phyloP scores from a whole-genome alignment of 2,797 vertebrate genomes.

The Crocodylus rhombifer region DNA sequence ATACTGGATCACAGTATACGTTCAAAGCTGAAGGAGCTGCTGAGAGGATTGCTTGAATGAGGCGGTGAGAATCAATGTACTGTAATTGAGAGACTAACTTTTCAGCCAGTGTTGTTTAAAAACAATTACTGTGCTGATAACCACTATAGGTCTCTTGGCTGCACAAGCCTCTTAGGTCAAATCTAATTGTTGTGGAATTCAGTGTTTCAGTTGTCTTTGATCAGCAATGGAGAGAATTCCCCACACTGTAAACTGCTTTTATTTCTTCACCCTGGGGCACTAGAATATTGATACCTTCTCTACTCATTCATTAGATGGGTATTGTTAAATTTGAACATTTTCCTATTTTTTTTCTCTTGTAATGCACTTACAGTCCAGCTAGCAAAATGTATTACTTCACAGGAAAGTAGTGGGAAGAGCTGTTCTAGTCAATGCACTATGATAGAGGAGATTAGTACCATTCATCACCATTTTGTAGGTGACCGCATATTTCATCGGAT shows the following conservation, averaged over 20 bases:
- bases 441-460: neutral
- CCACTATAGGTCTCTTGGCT: neutral
- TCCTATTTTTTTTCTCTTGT: neutral
- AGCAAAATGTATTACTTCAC: neutral
- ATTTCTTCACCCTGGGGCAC: neutral
- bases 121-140: conserved; percentile 18
- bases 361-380: neutral
- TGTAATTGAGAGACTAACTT: conserved; percentile 22
- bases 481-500: no score
- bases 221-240: neutral
- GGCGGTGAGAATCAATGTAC: neutral
- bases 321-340: neutral
- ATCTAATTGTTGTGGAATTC: neutral
- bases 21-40: neutral
- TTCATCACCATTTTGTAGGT: neutral
- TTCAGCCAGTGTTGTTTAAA: conserved; percentile 4
- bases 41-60: neutral
- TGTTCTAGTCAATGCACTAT: neutral
- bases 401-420: neutral
- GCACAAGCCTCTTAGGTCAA: neutral
- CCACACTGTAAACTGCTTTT: neutral
- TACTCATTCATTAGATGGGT: neutral
- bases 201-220: neutral
- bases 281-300: neutral
- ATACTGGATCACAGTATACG: neutral